A percentile compares a stretch with the other conserved stretches of the same genome.
These are phyloP conservation scores for Silurus aristotelis DNA, from an alignment of 2,797 vertebrate genomes.

Conservation along the genomic window DNA sequence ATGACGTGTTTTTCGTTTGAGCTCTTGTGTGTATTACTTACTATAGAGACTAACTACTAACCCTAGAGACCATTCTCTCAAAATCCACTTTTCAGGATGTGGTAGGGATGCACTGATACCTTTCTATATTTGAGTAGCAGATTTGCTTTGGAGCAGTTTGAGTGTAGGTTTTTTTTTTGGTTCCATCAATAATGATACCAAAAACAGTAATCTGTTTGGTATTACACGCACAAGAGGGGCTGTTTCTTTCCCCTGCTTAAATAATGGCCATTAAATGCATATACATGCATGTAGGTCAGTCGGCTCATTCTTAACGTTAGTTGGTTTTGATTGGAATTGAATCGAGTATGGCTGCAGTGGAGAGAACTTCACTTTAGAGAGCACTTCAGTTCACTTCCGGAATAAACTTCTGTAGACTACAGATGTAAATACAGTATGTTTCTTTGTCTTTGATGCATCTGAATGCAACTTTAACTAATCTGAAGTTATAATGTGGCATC, in stretches of 20 bases:
- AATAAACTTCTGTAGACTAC: neutral
- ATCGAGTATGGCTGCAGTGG: too few relatives aligned
- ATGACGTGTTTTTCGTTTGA: conserved; percentile 14
- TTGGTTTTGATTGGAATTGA: too few relatives aligned
- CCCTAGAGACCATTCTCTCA: neutral
- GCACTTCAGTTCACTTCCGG: neutral
- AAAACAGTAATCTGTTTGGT: neutral
- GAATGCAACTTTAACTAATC: too few relatives aligned
- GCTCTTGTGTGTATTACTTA: neutral
- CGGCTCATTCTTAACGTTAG: too few relatives aligned
- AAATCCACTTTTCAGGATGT: neutral
- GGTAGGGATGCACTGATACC: neutral
- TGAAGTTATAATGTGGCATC: neutral
- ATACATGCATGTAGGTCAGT: too few relatives aligned
- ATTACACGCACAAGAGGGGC: neutral
- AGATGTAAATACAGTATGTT: neutral
- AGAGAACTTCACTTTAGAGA: too few relatives aligned
- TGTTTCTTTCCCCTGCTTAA: neutral
- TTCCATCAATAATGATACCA: neutral
- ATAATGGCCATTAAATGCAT: too few relatives aligned
- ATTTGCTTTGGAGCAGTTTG: neutral
- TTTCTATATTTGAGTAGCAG: neutral
- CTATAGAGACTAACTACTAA: neutral
- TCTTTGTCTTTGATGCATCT: neutral
- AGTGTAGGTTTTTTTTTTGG: neutral